Conservation (phyloP, 1,140 invertebrate species). For the Ridgeia piscesae region DNA sequence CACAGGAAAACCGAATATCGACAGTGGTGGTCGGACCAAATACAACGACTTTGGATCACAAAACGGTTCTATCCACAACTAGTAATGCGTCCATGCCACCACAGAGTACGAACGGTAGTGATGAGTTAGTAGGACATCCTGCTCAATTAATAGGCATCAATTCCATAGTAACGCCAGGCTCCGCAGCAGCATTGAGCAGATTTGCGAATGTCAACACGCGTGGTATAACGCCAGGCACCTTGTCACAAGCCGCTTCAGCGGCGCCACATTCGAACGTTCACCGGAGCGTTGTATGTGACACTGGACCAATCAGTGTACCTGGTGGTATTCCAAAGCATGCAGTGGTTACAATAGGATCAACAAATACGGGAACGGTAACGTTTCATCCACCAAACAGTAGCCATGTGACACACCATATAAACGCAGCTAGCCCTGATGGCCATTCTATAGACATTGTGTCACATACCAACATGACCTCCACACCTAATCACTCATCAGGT, state of each 20-base stretch:
- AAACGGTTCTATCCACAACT: background rate
- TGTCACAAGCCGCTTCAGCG: background rate
- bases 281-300: background rate
- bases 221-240: background rate
- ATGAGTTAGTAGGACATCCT: background rate
- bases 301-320: background rate
- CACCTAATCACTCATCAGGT: constrained; percentile 28
- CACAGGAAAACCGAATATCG: background rate
- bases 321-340: background rate
- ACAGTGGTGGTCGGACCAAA: background rate
- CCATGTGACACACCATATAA: background rate
- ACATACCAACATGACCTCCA: background rate
- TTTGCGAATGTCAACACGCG: background rate
- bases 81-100: background rate
- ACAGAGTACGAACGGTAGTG: background rate
- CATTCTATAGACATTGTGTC: background rate
- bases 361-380: background rate
- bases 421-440: background rate
- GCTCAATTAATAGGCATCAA: background rate
- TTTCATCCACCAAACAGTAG: background rate
- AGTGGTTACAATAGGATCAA: background rate
- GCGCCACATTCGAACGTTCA: background rate
- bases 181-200: background rate
- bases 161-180: background rate
- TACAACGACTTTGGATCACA: background rate